These are phyloP conservation scores for Hyposoter didymator DNA, from an alignment of 2,888 invertebrate genomes.

Conservation along the genomic window DNA sequence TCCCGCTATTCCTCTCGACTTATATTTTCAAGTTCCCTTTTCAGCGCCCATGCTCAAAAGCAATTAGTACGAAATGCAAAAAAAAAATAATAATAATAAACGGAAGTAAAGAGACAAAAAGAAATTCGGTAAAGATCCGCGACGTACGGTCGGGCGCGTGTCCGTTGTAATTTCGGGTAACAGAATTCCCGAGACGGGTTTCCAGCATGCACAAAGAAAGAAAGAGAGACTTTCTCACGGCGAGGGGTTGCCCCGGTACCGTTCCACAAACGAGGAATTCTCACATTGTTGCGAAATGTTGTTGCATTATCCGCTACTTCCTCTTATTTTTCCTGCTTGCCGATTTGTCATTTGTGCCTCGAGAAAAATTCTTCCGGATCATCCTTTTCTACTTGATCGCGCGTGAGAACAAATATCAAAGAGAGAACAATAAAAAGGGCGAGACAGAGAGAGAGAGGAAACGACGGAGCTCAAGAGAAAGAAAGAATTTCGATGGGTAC, in stretches of 20 bases:
- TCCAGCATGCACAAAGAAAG: background rate
- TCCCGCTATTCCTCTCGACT: background rate
- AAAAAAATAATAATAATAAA: background rate
- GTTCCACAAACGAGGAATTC: slow-evolving; percentile 5
- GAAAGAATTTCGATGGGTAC: slow-evolving; percentile 7
- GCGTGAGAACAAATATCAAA: slow-evolving; percentile 6
- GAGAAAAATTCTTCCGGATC: background rate
- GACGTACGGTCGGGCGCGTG: background rate
- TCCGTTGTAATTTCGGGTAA: slow-evolving; percentile 2
- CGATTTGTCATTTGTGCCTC: background rate
- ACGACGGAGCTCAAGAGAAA: no score
- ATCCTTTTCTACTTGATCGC: background rate
- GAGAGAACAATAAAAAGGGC: background rate
- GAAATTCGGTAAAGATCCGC: background rate
- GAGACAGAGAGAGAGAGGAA: background rate
- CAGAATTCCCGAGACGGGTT: slow-evolving; percentile 2
- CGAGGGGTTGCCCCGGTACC: slow-evolving; percentile 6
- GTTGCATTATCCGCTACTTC: background rate
- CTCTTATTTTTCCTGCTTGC: background rate
- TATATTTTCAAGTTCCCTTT: background rate
- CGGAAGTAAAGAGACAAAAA: background rate
- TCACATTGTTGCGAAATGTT: slow-evolving; percentile 6
- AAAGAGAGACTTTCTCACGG: slow-evolving; percentile 6
- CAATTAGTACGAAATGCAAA: background rate
- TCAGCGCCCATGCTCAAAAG: background rate